phyloP scores from a whole-genome alignment of 2,113 vertebrate genomes.

The Strix uralensis region DNA sequence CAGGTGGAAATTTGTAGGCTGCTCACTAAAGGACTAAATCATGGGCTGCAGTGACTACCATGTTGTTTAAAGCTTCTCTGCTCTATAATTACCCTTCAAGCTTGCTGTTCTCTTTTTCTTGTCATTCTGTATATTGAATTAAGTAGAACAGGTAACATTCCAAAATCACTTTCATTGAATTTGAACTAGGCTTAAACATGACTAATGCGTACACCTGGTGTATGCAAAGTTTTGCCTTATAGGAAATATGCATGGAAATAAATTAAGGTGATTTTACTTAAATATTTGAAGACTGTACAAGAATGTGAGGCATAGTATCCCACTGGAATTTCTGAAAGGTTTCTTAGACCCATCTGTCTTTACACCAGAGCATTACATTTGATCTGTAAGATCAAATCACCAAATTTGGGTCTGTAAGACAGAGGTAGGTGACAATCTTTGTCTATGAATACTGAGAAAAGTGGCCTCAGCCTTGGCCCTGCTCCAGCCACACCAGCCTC shows the following conservation, averaged over 20 bases:
- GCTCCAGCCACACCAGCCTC: not conserved
- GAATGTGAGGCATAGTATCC: not conserved
- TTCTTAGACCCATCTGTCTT: not conserved
- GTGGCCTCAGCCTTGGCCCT: not conserved
- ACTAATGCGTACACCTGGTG: not conserved
- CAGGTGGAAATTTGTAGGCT: not conserved
- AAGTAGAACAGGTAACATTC: not conserved
- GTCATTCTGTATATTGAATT: not conserved
- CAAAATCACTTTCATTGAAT: not conserved
- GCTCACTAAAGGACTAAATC: not conserved
- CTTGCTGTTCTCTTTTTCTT: not conserved
- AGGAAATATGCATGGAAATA: not conserved
- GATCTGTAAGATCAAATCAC: not conserved
- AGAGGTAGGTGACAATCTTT: not conserved
- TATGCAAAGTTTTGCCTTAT: not conserved
- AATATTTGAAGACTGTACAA: not conserved
- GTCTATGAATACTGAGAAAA: not conserved
- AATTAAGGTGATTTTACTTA: not conserved
- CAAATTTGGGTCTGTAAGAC: not conserved
- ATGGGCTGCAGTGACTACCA: rapidly evolving
- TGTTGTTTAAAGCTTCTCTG: not conserved
- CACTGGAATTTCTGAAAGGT: not conserved
- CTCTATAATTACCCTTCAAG: not conserved
- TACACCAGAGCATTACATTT: not conserved
- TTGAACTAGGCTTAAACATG: not conserved